These are phyloP conservation scores for Gymnocephalus cernua DNA, from an alignment of 2,113 vertebrate species.

Conservation along the genomic window DNA sequence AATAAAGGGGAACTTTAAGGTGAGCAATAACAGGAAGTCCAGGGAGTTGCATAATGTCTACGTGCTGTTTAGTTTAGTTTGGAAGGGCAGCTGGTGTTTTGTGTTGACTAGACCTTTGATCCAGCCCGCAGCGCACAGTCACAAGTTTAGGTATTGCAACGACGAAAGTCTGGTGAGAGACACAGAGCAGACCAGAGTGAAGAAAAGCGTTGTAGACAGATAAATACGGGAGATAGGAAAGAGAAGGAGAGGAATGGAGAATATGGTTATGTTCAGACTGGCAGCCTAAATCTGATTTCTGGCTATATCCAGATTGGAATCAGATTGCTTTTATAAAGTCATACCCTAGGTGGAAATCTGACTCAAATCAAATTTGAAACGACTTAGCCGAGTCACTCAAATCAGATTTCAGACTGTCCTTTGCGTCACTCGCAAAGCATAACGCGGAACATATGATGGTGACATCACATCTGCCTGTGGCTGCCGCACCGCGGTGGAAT, in stretches of 20 bases:
- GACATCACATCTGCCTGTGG: constrained; percentile 53
- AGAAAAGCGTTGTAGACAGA: neutral
- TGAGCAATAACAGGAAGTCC: constrained; percentile 50
- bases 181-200: neutral
- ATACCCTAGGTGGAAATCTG: constrained; percentile 45
- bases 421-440: constrained; percentile 26
- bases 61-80: constrained; percentile 26
- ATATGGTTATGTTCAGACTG: constrained; percentile 11
- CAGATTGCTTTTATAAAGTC: constrained; percentile 42
- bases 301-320: constrained; percentile 46
- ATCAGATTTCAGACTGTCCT: constrained; percentile 44
- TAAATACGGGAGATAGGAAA: neutral
- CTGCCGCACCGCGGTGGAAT: neutral
- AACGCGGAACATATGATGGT: constrained; percentile 65
- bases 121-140: constrained; percentile 36
- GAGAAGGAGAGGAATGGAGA: neutral
- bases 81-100: constrained; percentile 21
- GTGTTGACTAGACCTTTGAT: constrained; percentile 41
- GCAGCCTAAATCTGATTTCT: constrained; percentile 30
- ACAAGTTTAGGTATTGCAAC: constrained; percentile 34
- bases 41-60: constrained; percentile 42
- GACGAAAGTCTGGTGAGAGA: constrained; percentile 29
- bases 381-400: constrained; percentile 25
- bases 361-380: constrained; percentile 59
- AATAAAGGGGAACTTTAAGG: constrained; percentile 42